These are phyloP conservation scores for Leptopilina drosophilae DNA, from an alignment of 2,888 invertebrate species.

Conservation along the genomic window DNA sequence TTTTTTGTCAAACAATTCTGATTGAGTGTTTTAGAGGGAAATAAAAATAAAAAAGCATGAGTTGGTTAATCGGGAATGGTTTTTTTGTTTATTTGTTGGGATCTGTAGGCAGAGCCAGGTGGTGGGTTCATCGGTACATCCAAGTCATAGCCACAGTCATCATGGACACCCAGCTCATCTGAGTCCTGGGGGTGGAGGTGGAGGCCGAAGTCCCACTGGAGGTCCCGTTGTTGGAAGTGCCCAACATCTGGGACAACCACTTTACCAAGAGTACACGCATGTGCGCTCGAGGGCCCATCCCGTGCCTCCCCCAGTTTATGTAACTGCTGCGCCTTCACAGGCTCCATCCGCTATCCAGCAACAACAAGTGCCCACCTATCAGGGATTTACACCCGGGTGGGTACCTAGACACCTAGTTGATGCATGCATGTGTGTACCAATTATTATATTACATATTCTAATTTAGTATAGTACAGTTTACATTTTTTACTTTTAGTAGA, in stretches of 20 bases:
- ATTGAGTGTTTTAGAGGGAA: slow-evolving; percentile 20
- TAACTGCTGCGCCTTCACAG: slow-evolving; percentile 79
- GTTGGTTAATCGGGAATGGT: slow-evolving; percentile 63
- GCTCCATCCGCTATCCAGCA: slow-evolving; percentile 74
- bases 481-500: slow-evolving; percentile 14
- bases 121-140: slow-evolving; percentile 73
- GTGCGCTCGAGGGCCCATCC: slow-evolving; percentile 74
- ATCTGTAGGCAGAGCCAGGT: slow-evolving; percentile 75
- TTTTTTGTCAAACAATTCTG: not conserved
- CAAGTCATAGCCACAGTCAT: slow-evolving; percentile 74
- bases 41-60: slow-evolving; percentile 52
- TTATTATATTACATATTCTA: slow-evolving; percentile 65
- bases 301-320: slow-evolving; percentile 85
- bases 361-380: slow-evolving; percentile 76
- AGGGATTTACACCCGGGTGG: slow-evolving; percentile 77
- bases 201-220: slow-evolving; percentile 71
- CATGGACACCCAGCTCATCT: slow-evolving; percentile 73
- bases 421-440: slow-evolving; percentile 76
- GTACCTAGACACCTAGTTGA: slow-evolving; percentile 76
- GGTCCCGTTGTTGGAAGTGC: slow-evolving; percentile 77
- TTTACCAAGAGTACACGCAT: slow-evolving; percentile 80
- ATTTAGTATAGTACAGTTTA: slow-evolving; percentile 8
- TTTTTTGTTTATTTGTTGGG: slow-evolving; percentile 53
- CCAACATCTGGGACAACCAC: slow-evolving; percentile 81
- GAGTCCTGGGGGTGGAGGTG: slow-evolving; percentile 70